These are phyloP conservation scores for Hycleus cichorii DNA, from an alignment of 1,140 invertebrate species.

Conservation along the genomic window DNA sequence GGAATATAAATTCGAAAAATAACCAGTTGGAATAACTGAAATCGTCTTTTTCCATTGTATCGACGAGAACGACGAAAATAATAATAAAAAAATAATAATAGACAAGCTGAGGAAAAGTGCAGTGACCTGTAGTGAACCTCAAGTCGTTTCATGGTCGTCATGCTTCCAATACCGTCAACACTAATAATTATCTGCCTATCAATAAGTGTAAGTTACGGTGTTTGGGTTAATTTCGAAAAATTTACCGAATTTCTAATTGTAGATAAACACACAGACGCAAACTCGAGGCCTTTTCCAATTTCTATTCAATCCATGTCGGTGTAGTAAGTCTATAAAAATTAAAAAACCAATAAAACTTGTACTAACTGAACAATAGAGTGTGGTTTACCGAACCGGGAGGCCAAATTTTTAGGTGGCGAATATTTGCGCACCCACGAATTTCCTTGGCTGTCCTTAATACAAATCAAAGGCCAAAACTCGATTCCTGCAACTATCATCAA, in stretches of 20 bases:
- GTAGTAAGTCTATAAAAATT: conserved; percentile 24
- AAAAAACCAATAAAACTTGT: too few species aligned
- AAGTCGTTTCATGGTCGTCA: conserved; percentile 2
- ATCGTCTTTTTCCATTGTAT: too few species aligned
- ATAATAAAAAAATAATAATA: too few species aligned
- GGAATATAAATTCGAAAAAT: background rate
- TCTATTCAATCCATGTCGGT: conserved; percentile 20
- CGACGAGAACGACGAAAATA: too few species aligned
- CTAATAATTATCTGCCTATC: background rate
- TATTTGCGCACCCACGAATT: conserved; percentile 44
- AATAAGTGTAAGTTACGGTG: conserved; percentile 1
- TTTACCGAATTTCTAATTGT: background rate
- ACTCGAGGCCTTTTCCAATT: conserved; percentile 16
- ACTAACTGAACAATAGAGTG: conserved; percentile 23
- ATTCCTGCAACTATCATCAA: conserved; percentile 48
- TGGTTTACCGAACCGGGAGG: conserved; percentile 33
- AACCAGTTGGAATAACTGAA: too few species aligned
- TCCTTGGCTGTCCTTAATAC: conserved; percentile 42
- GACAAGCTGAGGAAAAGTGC: background rate
- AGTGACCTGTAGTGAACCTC: conserved; percentile 2
- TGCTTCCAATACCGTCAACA: background rate
- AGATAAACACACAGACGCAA: background rate
- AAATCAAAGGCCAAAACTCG: conserved; percentile 30
- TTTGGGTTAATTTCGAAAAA: background rate
- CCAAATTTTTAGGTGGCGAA: conserved; percentile 44